Evolutionary conservation across 2,888 invertebrate genomes (phyloP), one percentile per base, ranked within the genome.

Genomic region (Toxonevra muliebris): DNA sequence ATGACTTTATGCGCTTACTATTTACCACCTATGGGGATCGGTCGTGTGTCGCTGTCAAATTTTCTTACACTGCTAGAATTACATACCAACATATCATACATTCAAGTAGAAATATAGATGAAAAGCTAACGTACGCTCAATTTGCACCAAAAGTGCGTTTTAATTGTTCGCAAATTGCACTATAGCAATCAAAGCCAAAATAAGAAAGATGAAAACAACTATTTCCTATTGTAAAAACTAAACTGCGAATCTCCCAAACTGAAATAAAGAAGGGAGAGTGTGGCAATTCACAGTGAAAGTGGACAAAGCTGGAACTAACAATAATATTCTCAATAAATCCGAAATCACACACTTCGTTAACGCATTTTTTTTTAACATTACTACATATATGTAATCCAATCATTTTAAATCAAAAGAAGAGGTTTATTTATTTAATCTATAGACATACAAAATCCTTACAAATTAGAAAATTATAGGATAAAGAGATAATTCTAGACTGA

Each of bases 41-140:
- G 64, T 17, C 73, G 67, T 67, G 68, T 67, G 66, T 40, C 69
- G 64, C 71, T 64, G 69, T 68, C 66, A 70, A 52, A 59, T 45
- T 42, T 43, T 30, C 7, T 2, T 30, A 30, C 30, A 30, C 30
- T 30, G 30, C 30, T 30, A 7, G 30, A 30, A 30, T 30, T 30
- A 30, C 30, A 30, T 30, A 30, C n/a, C n/a, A n/a, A n/a, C 30
- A 30, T 30, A 7, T 30, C 30, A 30, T 7, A 30, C 30, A 30
- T 30, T 7, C 30, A 30, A 30, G 30, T 30, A 30, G 30, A 30
- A 30, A 30, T 30, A 57, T 13, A 74, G 69, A 76, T 76, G 73
- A 76, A 77, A 82, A 80, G 76, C 75, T 76, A 76, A 77, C 73
- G 74, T 71, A 75, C 74, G 74, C 74, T 74, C 76, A 78, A 79